Percentiles rank a stretch among this genome's conserved stretches.
phyloP scores from a whole-genome alignment of 1,140 invertebrate species.

The Palaemon carinicauda region DNA sequence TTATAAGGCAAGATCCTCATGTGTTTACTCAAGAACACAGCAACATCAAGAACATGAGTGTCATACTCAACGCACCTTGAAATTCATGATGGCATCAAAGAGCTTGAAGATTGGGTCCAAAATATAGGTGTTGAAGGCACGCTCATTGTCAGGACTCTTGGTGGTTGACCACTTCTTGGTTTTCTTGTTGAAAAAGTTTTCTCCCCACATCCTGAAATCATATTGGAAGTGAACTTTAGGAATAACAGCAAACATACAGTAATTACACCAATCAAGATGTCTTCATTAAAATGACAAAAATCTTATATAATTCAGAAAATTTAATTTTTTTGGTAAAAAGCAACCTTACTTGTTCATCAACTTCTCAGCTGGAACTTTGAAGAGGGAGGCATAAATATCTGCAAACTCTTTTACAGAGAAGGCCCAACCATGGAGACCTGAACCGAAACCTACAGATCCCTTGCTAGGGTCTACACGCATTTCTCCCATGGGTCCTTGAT shows the following conservation, averaged over 20 bases:
- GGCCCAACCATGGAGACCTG: slow-evolving; percentile 99
- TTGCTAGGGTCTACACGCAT: slow-evolving; percentile 96
- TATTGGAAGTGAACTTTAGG: too few relatives aligned
- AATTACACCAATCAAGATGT: too few relatives aligned
- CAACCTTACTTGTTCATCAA: slow-evolving; percentile 82
- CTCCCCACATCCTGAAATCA: slow-evolving; percentile 82
- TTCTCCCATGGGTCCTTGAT: slow-evolving; percentile 98
- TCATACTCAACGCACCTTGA: slow-evolving; percentile 68
- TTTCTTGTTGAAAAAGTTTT: slow-evolving; percentile 97
- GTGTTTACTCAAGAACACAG: too few relatives aligned
- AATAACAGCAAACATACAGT: too few relatives aligned
- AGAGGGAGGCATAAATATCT: slow-evolving; percentile 98
- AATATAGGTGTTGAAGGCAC: slow-evolving; percentile 98
- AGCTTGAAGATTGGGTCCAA: slow-evolving; percentile 99
- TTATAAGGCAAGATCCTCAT: too few relatives aligned
- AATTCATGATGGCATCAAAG: slow-evolving; percentile 98
- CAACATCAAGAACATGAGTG: too few relatives aligned
- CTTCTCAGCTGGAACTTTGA: slow-evolving; percentile 96
- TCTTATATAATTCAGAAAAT: too few relatives aligned
- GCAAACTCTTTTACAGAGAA: slow-evolving; percentile 99
- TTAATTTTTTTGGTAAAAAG: too few relatives aligned
- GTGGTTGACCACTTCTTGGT: slow-evolving; percentile 98
- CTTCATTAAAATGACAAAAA: too few relatives aligned
- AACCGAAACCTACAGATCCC: slow-evolving; percentile 99
- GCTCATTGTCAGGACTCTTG: slow-evolving; percentile 85